These are phyloP conservation scores for Psephotus haematonotus DNA, from an alignment of 2,113 vertebrate species.

Conservation along the genomic window DNA sequence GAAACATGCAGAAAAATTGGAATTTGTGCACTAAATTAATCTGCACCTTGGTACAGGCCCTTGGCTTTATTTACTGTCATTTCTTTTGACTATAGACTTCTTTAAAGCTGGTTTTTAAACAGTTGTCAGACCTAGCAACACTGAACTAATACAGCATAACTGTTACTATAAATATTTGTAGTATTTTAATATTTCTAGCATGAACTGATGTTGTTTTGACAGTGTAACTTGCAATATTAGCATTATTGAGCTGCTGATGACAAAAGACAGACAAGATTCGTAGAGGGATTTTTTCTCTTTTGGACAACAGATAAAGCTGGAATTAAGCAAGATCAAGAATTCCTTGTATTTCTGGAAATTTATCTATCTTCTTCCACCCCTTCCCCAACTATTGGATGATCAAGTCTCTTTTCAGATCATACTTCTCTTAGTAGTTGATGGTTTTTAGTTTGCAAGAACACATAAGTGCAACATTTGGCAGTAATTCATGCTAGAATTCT, in stretches of 20 bases:
- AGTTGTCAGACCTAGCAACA: neutral
- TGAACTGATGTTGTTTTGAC: neutral
- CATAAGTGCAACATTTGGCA: neutral
- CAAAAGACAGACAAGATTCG: neutral
- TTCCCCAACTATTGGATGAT: neutral
- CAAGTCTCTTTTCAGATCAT: neutral
- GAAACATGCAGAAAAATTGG: neutral
- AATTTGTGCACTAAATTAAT: neutral
- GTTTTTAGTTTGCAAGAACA: neutral
- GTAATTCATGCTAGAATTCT: neutral
- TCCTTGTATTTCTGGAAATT: neutral
- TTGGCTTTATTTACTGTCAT: neutral
- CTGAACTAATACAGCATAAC: neutral
- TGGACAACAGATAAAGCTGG: neutral
- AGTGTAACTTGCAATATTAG: neutral
- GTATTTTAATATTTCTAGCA: neutral
- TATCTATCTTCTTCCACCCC: neutral
- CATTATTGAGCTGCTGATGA: neutral
- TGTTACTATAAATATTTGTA: conserved; percentile 13
- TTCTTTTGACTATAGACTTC: neutral
- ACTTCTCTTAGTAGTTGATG: neutral
- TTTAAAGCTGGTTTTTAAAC: neutral
- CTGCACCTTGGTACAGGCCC: neutral
- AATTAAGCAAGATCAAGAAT: neutral
- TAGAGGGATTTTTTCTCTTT: neutral